Evolutionary conservation across 2,113 vertebrate species (phyloP).

Genomic region (Apus apus): DNA sequence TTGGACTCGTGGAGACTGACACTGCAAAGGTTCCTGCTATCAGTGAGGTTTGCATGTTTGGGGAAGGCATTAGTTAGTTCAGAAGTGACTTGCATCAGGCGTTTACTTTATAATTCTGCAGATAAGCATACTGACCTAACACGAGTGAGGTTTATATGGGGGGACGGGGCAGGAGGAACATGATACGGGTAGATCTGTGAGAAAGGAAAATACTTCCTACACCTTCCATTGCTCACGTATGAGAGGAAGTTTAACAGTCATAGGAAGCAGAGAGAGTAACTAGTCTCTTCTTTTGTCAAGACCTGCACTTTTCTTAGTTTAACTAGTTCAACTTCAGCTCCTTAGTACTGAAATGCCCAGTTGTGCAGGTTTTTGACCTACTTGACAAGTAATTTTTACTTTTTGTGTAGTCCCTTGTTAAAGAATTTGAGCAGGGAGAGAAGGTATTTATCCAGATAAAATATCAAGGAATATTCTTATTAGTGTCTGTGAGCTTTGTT

Average conservation of each 20-base stretch:
- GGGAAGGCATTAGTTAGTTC: neutral
- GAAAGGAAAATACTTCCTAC: neutral
- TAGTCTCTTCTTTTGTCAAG: neutral
- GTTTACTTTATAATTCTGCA: neutral
- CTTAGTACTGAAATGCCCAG: neutral
- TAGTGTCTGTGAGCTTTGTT: neutral
- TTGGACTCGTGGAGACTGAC: neutral
- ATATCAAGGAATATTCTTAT: neutral
- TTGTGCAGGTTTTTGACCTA: slow-evolving; percentile 37
- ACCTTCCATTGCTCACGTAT: accelerated
- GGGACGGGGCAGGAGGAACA: neutral
- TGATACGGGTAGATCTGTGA: neutral
- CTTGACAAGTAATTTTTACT: slow-evolving; percentile 6
- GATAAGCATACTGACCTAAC: neutral
- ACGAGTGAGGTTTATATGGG: neutral
- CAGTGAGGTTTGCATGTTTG: neutral
- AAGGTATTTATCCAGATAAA: neutral
- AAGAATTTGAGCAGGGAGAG: neutral
- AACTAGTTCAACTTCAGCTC: slow-evolving; percentile 1
- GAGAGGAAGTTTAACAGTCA: neutral
- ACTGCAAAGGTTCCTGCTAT: neutral
- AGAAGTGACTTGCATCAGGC: neutral
- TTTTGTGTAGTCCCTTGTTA: slow-evolving; percentile 7
- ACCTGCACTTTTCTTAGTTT: neutral
- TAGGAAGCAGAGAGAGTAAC: neutral